phyloP scores from a whole-genome alignment of 2,888 invertebrate genomes.

The Pollenia angustigena region DNA sequence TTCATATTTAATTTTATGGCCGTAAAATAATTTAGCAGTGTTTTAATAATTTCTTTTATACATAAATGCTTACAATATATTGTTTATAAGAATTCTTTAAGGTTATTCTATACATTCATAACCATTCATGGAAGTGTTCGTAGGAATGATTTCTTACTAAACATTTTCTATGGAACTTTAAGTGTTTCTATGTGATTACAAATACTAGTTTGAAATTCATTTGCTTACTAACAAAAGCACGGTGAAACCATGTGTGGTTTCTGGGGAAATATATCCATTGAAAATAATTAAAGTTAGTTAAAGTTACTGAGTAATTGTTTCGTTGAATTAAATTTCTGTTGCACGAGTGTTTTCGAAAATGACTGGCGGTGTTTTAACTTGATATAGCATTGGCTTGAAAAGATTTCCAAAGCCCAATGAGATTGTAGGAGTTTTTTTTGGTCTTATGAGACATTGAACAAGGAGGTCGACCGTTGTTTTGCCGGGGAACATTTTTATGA shows the following conservation, averaged over 20 bases:
- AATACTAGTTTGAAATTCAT: background rate
- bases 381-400: too few relatives aligned
- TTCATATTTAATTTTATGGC: conserved; percentile 5
- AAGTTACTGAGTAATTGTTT: background rate
- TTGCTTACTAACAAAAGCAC: background rate
- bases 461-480: too few relatives aligned
- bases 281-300: background rate
- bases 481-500: too few relatives aligned
- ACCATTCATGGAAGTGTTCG: background rate
- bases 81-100: conserved; percentile 18
- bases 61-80: background rate
- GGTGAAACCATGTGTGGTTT: background rate
- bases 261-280: conserved; percentile 12
- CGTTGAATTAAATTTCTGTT: too few relatives aligned
- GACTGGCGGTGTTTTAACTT: too few relatives aligned
- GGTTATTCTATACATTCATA: conserved; percentile 26
- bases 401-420: too few relatives aligned
- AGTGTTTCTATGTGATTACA: conserved; percentile 35
- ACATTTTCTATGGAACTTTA: conserved; percentile 8
- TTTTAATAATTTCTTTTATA: background rate
- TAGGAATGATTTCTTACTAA: conserved; percentile 28
- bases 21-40: background rate
- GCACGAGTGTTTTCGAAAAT: too few relatives aligned
- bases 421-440: too few relatives aligned
- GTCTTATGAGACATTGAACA: too few relatives aligned